Conservation (phyloP, 2,797 vertebrate genomes). For the Sciurus vulgaris region DNA sequence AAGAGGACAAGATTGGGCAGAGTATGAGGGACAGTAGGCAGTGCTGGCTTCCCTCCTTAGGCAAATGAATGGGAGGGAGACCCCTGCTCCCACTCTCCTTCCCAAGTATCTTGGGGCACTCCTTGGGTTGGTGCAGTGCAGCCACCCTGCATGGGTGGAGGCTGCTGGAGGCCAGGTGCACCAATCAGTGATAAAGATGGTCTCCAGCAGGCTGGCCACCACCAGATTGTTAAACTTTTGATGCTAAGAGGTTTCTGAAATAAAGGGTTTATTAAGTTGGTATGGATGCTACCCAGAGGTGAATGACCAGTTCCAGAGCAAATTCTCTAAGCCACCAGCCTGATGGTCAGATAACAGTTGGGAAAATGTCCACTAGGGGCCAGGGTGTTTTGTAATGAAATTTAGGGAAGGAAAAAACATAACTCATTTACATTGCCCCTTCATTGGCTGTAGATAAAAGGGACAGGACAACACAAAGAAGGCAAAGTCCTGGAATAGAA, state of each 20-base stretch:
- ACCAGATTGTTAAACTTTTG: constrained; percentile 84
- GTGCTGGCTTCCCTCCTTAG: not conserved
- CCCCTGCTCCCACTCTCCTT: not conserved
- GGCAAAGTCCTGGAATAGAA: not conserved
- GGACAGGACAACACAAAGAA: too few species aligned
- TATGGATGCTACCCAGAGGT: not conserved
- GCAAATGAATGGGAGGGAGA: not conserved
- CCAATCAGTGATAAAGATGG: constrained; percentile 92
- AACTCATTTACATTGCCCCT: not conserved
- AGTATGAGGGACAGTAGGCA: not conserved
- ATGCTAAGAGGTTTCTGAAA: too few species aligned
- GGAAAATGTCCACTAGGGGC: not conserved
- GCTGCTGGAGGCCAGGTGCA: constrained; percentile 89
- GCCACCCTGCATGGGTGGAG: constrained; percentile 87
- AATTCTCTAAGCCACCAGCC: not conserved
- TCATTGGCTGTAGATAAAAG: too few species aligned
- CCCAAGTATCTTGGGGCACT: not conserved
- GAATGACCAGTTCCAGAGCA: not conserved
- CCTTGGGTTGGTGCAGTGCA: constrained; percentile 84
- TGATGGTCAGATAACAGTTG: too few species aligned
- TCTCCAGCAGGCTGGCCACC: constrained; percentile 92
- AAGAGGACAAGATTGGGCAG: not conserved
- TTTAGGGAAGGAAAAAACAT: not conserved
- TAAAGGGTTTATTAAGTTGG: not conserved
- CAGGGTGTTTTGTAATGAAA: not conserved